Percentiles rank a stretch among this genome's conserved stretches.
Conservation (phyloP, 92 coral and sea anemone genomes). For the Phymanthus crucifer region DNA sequence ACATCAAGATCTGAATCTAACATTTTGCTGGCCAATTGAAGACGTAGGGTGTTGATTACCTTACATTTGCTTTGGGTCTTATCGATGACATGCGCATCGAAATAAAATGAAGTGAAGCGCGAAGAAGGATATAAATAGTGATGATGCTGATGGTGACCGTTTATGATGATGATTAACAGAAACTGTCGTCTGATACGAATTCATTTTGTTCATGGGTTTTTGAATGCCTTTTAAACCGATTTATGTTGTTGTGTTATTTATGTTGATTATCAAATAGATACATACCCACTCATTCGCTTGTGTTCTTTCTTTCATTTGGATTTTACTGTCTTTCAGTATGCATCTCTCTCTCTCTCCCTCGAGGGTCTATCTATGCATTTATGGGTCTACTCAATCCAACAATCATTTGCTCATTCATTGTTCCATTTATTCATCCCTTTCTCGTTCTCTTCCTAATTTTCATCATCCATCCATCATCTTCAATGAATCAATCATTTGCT, state of each 20-base stretch:
- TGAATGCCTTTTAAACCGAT: no score
- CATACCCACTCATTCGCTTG: background rate
- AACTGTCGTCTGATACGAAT: no score
- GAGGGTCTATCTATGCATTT: background rate
- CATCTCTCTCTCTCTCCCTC: background rate
- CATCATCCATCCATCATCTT: background rate
- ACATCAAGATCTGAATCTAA: background rate
- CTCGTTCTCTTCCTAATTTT: background rate
- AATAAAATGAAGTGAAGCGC: background rate
- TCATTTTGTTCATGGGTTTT: no score
- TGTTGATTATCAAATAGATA: background rate
- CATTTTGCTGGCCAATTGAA: background rate
- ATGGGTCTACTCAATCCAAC: background rate
- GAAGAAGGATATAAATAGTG: background rate
- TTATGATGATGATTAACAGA: background rate
- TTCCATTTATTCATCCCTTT: background rate
- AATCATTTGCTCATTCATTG: background rate
- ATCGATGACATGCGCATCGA: background rate
- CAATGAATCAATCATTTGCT: background rate
- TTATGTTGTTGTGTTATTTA: no score
- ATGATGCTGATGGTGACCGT: background rate
- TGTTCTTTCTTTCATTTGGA: background rate
- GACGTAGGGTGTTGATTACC: background rate
- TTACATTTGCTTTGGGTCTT: background rate
- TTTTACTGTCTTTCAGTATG: background rate